Evolutionary conservation across 2,797 vertebrate species (phyloP).

Genomic region (Morus bassanus): DNA sequence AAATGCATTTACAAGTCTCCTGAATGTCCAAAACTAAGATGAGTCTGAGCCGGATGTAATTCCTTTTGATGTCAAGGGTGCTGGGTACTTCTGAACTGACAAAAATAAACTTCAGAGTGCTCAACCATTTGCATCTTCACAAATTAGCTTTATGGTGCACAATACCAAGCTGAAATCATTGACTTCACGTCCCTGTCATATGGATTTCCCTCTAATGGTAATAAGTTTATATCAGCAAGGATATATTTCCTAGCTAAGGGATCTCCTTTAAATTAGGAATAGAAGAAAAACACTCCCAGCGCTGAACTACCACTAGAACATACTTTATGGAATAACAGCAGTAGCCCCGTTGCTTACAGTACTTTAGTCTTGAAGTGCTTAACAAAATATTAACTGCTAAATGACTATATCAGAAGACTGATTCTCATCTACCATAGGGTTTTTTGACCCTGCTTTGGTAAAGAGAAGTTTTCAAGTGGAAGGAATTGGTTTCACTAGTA

Average conservation of each 20-base stretch:
- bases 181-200: background rate
- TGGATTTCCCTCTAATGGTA: background rate
- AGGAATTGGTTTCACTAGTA: background rate
- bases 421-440: background rate
- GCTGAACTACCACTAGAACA: background rate
- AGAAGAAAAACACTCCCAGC: background rate
- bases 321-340: background rate
- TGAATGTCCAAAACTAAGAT: background rate
- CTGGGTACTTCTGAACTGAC: background rate
- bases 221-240: background rate
- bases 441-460: background rate
- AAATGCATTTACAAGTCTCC: background rate
- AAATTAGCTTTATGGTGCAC: background rate
- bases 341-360: background rate
- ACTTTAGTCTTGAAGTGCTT: background rate
- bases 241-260: background rate
- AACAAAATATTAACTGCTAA: background rate
- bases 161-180: background rate
- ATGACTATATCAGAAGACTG: background rate
- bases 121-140: background rate
- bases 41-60: background rate
- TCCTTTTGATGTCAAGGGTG: background rate
- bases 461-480: background rate
- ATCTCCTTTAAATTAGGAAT: background rate
- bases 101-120: background rate